Base-by-base conservation (phyloP, 2,888 invertebrate genomes). In the Perithous albicinctus region DNA sequence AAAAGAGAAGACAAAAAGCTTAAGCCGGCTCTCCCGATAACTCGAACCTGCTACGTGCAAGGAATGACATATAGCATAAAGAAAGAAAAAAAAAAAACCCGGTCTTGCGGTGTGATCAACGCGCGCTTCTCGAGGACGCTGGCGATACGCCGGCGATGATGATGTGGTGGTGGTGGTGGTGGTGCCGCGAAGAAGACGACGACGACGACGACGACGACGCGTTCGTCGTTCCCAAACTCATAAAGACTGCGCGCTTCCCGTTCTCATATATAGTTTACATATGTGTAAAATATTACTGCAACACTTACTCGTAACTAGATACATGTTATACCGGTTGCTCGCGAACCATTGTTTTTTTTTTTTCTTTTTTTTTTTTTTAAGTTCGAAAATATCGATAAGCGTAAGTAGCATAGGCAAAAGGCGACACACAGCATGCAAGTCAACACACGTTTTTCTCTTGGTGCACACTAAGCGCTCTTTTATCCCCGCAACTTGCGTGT, bases 91-190 rank as follows among this genome's bases (percentile, higher is more conserved):
- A 70, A 26, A 64, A 20, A 35, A 63, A 78, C 81, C 73, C 80
- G 80, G 67, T 67, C 59, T 20, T 35, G 35, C 63, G 59, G 20
- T 63, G 75, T 38, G 80, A 75, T 75, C 79, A 75, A 46, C 69
- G 78, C 82, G 78, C 82, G 82, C 70, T 63, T 70, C 61, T 61
- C 70, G 78, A 66, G 63, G 70, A 69, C 80, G 80, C 82, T 46
- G 46, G 59, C 78, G 64, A 74, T 69, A 69, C 46, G 59, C 66
- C 72, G 76, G 66, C 26, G 29, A 7, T 38, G 38, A 54, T 38
- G 48, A 26, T 20, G n/a, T 23, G 73, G 63, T 51, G n/a, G 61
- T 51, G n/a, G n/a, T n/a, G n/a, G n/a, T n/a, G n/a, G n/a, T n/a
- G n/a, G 64, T 23, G 54, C 46, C 69, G 69, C 64, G 56, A 75